Conservation (phyloP, 2,888 invertebrate genomes). For the Diachrysia chrysitis region DNA sequence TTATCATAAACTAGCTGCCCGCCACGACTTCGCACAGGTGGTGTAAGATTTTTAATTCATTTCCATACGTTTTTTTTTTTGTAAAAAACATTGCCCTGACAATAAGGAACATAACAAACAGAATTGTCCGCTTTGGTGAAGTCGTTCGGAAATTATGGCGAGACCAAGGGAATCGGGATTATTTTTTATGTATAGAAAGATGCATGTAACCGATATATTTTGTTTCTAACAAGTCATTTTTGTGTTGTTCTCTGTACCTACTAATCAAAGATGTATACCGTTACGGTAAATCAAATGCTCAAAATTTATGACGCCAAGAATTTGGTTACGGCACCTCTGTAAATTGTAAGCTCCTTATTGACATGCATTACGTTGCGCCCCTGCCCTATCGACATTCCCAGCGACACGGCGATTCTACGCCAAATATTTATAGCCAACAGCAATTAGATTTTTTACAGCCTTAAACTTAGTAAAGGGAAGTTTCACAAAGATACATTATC, state of each 20-base stretch:
- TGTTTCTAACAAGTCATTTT: too few relatives aligned
- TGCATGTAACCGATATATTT: too few relatives aligned
- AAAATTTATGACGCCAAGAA: conserved; percentile 74
- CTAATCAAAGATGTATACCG: conserved; percentile 48
- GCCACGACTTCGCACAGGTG: too few relatives aligned
- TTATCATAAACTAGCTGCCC: neutral
- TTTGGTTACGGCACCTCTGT: conserved; percentile 71
- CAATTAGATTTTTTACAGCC: conserved; percentile 85
- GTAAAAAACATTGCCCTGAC: too few relatives aligned
- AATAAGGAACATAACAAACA: too few relatives aligned
- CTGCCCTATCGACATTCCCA: conserved; percentile 78
- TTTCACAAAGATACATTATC: conserved; percentile 83
- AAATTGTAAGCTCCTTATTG: conserved; percentile 80
- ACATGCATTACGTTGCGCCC: conserved; percentile 80
- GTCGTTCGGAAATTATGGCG: too few relatives aligned
- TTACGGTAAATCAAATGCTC: conserved; percentile 60
- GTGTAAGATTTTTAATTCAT: too few relatives aligned
- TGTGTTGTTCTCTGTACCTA: conserved; percentile 32
- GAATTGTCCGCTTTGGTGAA: too few relatives aligned
- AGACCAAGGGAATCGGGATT: too few relatives aligned
- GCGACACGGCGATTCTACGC: conserved; percentile 72
- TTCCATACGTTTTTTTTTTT: too few relatives aligned
- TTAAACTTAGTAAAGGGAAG: conserved; percentile 73
- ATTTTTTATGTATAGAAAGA: too few relatives aligned
- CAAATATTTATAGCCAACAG: conserved; percentile 83